Conservation (phyloP, 2,113 vertebrate genomes). For the Brachionichthys hirsutus region DNA sequence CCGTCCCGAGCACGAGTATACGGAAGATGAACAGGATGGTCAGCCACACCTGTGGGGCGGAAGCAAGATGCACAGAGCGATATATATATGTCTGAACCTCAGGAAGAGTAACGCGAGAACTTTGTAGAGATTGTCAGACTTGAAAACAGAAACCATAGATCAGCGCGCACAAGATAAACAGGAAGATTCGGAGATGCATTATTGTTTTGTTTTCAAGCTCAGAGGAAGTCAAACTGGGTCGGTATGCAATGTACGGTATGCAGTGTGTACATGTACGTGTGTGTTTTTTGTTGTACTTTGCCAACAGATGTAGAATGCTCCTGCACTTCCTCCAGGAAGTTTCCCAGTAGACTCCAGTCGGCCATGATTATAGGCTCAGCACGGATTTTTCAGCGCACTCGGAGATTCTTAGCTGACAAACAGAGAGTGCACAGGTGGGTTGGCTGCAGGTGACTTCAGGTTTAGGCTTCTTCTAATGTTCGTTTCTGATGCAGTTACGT, state of each 20-base stretch:
- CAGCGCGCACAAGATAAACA: constrained; percentile 15
- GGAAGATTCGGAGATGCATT: constrained; percentile 4
- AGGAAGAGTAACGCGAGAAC: background rate
- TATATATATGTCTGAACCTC: background rate
- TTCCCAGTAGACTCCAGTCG: constrained; percentile 95
- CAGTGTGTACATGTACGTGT: background rate
- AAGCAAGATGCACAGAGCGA: background rate
- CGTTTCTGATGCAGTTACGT: no score
- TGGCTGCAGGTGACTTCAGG: no score
- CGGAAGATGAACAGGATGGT: constrained; percentile 97
- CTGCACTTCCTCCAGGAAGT: constrained; percentile 96
- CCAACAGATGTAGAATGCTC: constrained; percentile 96
- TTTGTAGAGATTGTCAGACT: background rate
- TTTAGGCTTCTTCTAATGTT: background rate
- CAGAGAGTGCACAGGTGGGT: background rate
- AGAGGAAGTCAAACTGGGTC: constrained; percentile 7
- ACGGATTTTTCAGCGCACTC: background rate
- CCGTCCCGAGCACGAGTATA: constrained; percentile 94
- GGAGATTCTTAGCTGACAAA: constrained; percentile 9
- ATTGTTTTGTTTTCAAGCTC: constrained; percentile 10
- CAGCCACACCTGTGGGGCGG: constrained; percentile 83
- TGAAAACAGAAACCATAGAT: background rate
- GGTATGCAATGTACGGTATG: background rate
- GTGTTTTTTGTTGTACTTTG: constrained; percentile 68
- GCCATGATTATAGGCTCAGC: constrained; percentile 80